A percentile compares a stretch with the other conserved stretches of the same genome.
These are phyloP conservation scores for Stramonita haemastoma DNA, from an alignment of 2,888 invertebrate species.

Conservation along the genomic window DNA sequence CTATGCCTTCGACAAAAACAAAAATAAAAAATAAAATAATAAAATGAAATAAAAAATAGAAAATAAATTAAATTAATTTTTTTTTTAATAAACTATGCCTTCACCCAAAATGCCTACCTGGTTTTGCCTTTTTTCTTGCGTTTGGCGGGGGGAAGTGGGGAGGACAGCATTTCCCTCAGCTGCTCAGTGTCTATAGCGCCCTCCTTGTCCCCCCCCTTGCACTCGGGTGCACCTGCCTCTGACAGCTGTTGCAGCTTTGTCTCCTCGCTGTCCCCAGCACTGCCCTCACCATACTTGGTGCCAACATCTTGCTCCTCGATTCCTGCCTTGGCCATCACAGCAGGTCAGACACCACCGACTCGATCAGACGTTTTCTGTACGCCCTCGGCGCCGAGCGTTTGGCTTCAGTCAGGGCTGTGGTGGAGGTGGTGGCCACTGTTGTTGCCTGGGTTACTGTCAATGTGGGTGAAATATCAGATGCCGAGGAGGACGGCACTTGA, in stretches of 20 bases:
- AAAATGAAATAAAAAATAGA: too few relatives aligned
- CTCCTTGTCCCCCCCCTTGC: slow-evolving; percentile 1
- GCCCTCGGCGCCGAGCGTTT: slow-evolving; percentile 46
- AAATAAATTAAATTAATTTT: too few relatives aligned
- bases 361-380: slow-evolving; percentile 49
- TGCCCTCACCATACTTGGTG: not conserved
- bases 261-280: not conserved
- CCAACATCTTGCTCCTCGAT: not conserved
- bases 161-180: not conserved
- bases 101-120: slow-evolving; percentile 3
- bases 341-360: slow-evolving; percentile 52
- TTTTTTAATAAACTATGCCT: too few relatives aligned
- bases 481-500: not conserved
- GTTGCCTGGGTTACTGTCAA: not conserved
- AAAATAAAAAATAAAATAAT: too few relatives aligned
- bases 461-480: not conserved
- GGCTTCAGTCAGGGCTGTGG: slow-evolving; percentile 30
- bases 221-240: not conserved
- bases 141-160: slow-evolving; percentile 26
- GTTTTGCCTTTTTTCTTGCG: slow-evolving; percentile 42
- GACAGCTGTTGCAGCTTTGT: not conserved
- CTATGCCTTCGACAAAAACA: too few relatives aligned
- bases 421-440: not conserved
- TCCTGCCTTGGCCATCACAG: slow-evolving; percentile 46
- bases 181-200: not conserved